A percentile compares a stretch with the other conserved stretches of the same genome.
Evolutionary conservation across 35 echinoderm and acorn worm genomes (phyloP).

Genomic region (Ophiothrix spiculata): DNA sequence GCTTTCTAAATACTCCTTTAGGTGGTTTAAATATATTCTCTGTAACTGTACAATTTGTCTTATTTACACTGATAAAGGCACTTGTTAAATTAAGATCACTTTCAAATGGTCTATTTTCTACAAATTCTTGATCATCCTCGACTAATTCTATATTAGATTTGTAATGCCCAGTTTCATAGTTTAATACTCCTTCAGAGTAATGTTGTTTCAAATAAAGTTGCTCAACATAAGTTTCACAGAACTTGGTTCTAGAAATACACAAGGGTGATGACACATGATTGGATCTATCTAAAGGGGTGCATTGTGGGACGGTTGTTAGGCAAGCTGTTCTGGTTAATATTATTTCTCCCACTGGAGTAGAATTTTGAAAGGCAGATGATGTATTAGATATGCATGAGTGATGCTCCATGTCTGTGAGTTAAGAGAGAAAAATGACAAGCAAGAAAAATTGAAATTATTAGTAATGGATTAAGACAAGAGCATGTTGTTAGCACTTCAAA

Average conservation of each 20-base stretch:
- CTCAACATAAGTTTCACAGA: neutral
- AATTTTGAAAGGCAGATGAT: slow-evolving; percentile 5
- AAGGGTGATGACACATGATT: neutral
- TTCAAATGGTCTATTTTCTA: neutral
- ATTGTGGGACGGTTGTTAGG: slow-evolving; percentile 14
- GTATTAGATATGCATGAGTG: neutral
- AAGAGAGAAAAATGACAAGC: slow-evolving; percentile 13
- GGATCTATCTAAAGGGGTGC: neutral
- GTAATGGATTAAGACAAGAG: neutral
- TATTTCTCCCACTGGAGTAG: slow-evolving; percentile 4
- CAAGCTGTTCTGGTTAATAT: slow-evolving; percentile 1
- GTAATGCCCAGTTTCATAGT: no score
- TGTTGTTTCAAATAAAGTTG: neutral
- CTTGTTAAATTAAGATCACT: neutral
- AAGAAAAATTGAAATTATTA: slow-evolving; percentile 1
- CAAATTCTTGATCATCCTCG: neutral
- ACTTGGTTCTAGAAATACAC: neutral
- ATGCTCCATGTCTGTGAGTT: neutral
- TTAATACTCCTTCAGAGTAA: no score
- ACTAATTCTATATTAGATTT: neutral
- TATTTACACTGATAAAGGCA: neutral
- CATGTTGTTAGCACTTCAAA: no score
- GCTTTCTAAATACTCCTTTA: slow-evolving; percentile 50
- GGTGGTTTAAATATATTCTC: slow-evolving; percentile 1
- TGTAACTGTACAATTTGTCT: neutral